phyloP scores from a whole-genome alignment of 2,113 vertebrate genomes.

The Perca flavescens region DNA sequence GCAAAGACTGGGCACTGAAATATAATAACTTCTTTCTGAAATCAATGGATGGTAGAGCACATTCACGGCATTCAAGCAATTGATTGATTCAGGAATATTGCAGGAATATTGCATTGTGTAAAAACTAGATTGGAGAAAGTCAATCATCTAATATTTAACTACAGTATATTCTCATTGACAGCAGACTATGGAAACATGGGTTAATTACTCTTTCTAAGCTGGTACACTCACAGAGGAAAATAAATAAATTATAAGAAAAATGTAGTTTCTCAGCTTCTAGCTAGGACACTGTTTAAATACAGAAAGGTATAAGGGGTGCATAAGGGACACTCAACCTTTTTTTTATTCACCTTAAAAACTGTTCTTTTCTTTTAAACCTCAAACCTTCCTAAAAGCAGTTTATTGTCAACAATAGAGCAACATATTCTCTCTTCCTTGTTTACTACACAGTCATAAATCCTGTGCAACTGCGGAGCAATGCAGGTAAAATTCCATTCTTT shows the following conservation, averaged over 20 bases:
- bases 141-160: neutral
- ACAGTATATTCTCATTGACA: neutral
- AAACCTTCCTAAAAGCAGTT: slow-evolving; percentile 22
- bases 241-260: neutral
- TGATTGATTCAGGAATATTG: neutral
- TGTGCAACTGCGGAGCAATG: slow-evolving; percentile 21
- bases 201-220: neutral
- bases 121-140: neutral
- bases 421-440: slow-evolving; percentile 29
- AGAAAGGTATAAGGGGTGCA: neutral
- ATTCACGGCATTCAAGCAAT: neutral
- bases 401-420: slow-evolving; percentile 12
- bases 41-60: neutral
- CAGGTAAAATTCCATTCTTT: slow-evolving; percentile 42
- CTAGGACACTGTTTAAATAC: neutral
- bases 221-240: neutral
- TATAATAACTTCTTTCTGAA: neutral
- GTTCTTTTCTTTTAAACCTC: slow-evolving; percentile 3
- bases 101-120: neutral
- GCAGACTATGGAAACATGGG: neutral
- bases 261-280: neutral
- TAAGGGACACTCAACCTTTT: neutral
- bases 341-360: slow-evolving; percentile 25
- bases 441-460: slow-evolving; percentile 29
- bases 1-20: neutral